Percentiles rank a stretch among this genome's conserved stretches.
Conservation (phyloP, 2,113 vertebrate genomes). For the Platanista minor region DNA sequence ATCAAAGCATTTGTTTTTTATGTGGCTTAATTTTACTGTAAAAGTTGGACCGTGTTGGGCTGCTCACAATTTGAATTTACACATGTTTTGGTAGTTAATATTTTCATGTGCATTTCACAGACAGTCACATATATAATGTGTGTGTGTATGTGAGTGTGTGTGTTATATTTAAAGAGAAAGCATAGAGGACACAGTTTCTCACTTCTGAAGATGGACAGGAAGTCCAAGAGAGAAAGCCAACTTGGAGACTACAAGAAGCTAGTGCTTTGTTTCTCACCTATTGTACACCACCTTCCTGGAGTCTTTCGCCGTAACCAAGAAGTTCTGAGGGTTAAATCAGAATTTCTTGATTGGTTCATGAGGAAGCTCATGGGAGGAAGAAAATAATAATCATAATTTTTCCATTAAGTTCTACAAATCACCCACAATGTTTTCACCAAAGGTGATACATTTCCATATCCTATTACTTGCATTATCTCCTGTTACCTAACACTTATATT, state of each 20-base stretch:
- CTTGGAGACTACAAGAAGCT: neutral
- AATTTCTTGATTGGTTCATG: constrained; percentile 8
- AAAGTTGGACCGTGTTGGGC: neutral
- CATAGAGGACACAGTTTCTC: constrained; percentile 17
- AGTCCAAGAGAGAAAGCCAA: neutral
- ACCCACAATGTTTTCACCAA: neutral
- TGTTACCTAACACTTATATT: neutral
- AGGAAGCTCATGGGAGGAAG: neutral
- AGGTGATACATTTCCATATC: neutral
- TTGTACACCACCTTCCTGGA: neutral
- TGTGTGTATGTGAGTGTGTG: neutral
- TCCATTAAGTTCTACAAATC: neutral
- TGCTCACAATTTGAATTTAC: constrained; percentile 26
- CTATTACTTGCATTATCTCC: neutral
- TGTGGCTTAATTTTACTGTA: constrained; percentile 5
- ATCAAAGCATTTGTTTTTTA: neutral
- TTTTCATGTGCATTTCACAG: constrained; percentile 33
- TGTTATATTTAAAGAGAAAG: constrained; percentile 5
- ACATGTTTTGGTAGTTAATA: constrained; percentile 28
- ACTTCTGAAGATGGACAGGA: neutral
- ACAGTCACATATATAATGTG: neutral
- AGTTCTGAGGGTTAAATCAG: neutral
- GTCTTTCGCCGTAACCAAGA: neutral
- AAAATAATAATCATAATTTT: neutral
- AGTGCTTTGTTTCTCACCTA: neutral